A percentile compares a stretch with the other conserved stretches of the same genome.
Evolutionary conservation across 2,797 vertebrate species (phyloP).

Genomic region (Mus caroli): DNA sequence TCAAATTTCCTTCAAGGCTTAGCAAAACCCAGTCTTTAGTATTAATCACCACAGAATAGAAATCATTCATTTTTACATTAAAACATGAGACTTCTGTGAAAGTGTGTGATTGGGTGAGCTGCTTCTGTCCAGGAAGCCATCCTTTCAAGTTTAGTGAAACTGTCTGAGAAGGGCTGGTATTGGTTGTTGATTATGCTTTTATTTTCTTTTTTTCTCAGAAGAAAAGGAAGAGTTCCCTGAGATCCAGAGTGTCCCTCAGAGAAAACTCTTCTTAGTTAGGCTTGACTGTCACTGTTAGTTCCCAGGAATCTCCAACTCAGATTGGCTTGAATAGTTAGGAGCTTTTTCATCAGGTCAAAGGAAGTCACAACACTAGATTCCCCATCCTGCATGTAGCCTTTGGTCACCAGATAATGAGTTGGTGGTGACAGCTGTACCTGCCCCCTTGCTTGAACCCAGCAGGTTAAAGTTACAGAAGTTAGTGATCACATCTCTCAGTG

Average conservation of each 20-base stretch:
- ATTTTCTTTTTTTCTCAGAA: background rate
- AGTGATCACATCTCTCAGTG: background rate
- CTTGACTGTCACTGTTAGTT: background rate
- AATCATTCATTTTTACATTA: background rate
- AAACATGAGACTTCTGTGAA: background rate
- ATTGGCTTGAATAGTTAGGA: no score
- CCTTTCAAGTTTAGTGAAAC: background rate
- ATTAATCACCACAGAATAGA: background rate
- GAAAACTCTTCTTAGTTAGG: background rate
- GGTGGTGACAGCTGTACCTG: background rate
- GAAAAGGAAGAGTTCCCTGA: background rate
- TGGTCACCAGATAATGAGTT: background rate
- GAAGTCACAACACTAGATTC: background rate
- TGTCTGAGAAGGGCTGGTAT: background rate
- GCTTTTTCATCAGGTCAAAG: background rate
- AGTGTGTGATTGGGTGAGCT: background rate
- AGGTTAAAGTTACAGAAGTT: background rate
- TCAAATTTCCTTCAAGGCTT: background rate
- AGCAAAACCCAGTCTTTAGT: background rate
- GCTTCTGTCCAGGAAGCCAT: background rate
- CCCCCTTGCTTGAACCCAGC: background rate
- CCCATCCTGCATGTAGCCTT: background rate
- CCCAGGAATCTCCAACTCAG: background rate
- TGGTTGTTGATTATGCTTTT: background rate
- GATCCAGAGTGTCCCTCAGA: background rate